Percentiles rank a stretch among this genome's conserved stretches.
These are phyloP conservation scores for Tichodroma muraria DNA, from an alignment of 2,113 vertebrate species.

Conservation along the genomic window DNA sequence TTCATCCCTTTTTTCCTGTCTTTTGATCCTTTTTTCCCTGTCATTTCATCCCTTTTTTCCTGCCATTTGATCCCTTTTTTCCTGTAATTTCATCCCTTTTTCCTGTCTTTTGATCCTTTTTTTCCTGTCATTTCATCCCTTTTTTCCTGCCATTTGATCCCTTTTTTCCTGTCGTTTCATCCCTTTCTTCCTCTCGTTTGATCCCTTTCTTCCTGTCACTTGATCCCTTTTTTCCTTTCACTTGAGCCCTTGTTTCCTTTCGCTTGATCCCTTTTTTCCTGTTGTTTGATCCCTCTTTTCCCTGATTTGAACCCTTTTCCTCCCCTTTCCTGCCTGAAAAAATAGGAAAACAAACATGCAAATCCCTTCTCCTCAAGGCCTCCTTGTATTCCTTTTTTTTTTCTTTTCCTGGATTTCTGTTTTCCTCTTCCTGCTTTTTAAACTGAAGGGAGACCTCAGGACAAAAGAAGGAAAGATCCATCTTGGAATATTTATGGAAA, in stretches of 20 bases:
- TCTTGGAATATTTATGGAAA: neutral
- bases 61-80: neutral
- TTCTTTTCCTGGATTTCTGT: neutral
- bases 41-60: neutral
- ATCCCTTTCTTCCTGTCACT: too few relatives aligned
- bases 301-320: neutral
- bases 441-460: neutral
- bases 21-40: neutral
- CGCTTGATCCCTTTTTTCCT: neutral
- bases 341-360: neutral
- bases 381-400: neutral
- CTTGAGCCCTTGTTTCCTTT: neutral
- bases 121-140: neutral
- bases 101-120: too few relatives aligned
- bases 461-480: neutral
- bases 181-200: too few relatives aligned
- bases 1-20: neutral
- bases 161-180: too few relatives aligned
- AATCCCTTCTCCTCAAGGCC: neutral
- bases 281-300: neutral
- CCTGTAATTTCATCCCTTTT: too few relatives aligned
- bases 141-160: neutral
- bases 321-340: neutral
- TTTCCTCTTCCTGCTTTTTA: neutral
- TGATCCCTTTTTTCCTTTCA: neutral